Evolutionary conservation across 2,888 invertebrate species (phyloP), one percentile per base, ranked within the genome.

Genomic region (Sussaba pulchella): DNA sequence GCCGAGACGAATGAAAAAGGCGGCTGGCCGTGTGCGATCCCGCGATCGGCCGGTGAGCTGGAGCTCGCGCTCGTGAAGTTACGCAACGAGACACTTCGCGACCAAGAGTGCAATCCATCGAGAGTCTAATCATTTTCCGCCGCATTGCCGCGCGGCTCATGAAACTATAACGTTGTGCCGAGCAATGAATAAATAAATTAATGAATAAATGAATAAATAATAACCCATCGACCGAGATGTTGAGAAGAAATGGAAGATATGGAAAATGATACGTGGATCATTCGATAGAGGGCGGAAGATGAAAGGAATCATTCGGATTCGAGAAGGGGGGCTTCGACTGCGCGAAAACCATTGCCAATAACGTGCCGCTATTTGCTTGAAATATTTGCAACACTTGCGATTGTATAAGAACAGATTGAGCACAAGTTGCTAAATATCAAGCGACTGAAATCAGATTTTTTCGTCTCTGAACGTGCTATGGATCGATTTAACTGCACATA

Each of bases 1-100:
- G 79, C 57, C 80, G 76, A 74, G 84, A 47, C 79, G 81, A 86
- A 83, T 86, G 85, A 87, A 89, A 90, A 82, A 84, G 78, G 87
- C 87, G 87, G 88, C 85, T 85, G 78, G 31, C 66, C 66, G 63
- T 36, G 54, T 57, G 67, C 14, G 26, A 26, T 24, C 57, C 45
- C 5, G 52, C 17, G 43, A 43, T 41, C 61, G 69, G 71, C 24
- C 31, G 50, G 24, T 39, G 43, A 57, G 69, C 54, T 41, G 36
- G 72, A 61, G 50, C 59, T 36, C 41, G 57, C 57, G 63, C 61
- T 36, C 26, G 36, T 21, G 19, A 45, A 36, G 50, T 81, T 81
- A 77, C 39, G 77, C 73, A 81, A 81, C 52, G 17, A 5, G 43
- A 72, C 73, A 77, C 73, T 81, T 74, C 57, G 73, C 73, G 66